Percentiles rank a stretch among this genome's conserved stretches.
These are phyloP conservation scores for Iphiclides podalirius DNA, from an alignment of 2,888 invertebrate species.

Conservation along the genomic window DNA sequence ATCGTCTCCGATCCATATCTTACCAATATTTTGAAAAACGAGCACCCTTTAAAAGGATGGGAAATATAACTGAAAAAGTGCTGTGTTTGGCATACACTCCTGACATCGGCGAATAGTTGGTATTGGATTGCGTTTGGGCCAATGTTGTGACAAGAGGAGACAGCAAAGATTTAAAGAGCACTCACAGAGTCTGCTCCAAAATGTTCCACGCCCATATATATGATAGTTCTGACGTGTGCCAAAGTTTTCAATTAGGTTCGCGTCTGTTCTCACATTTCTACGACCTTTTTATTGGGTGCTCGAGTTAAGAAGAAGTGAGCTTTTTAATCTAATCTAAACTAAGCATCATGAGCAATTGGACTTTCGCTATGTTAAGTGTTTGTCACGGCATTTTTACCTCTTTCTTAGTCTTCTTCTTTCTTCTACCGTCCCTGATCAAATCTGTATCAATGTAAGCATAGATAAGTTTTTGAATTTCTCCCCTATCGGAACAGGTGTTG, in stretches of 20 bases:
- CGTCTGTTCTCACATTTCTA: slow-evolving; percentile 31
- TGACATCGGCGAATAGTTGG: slow-evolving; percentile 47
- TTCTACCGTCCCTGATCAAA: no score
- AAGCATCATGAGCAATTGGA: no score
- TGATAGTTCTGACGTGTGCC: slow-evolving; percentile 46
- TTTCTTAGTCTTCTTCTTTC: no score
- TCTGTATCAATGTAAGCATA: no score
- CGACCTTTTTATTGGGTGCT: slow-evolving; percentile 7
- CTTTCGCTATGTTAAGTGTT: no score
- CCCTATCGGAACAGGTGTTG: no score
- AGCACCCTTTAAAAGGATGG: no score
- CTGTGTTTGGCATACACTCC: slow-evolving; percentile 26
- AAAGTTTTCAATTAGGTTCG: slow-evolving; percentile 41
- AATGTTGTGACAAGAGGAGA: slow-evolving; percentile 30
- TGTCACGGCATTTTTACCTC: no score
- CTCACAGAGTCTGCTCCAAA: slow-evolving; percentile 50
- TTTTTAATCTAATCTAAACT: slow-evolving; percentile 5
- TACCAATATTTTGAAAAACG: no score
- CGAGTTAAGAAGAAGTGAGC: neutral
- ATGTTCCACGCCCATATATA: slow-evolving; percentile 41
- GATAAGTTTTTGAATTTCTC: no score
- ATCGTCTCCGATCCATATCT: no score
- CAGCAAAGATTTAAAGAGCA: slow-evolving; percentile 41
- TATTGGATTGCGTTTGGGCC: slow-evolving; percentile 53
- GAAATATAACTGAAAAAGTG: no score